Base-by-base conservation (phyloP, 2,113 vertebrate species). In the Pangasianodon gigas region DNA sequence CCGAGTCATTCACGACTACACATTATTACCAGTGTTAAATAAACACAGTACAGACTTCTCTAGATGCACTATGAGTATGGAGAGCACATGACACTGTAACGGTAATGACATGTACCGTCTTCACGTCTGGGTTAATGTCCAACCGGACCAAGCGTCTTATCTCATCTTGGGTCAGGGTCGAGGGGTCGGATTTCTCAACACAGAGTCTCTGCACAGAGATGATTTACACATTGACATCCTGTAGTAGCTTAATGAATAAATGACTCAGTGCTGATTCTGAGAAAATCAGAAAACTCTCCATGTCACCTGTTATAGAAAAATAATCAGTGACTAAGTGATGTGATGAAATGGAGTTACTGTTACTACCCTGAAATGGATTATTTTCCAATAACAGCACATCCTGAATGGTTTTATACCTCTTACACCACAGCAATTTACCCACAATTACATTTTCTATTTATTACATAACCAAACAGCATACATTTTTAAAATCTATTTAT, bases 171-270 rank as follows among this genome's bases (percentile, higher is more conserved):
- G 96, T 97, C 93, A 97, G 93, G 58, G 95, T 88, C 0, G 26
- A 16, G 48, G 97, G 97, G 92, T 97, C 96, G 0, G 92, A 96
- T 94, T 97, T 98, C 85, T 95, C 95, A 93, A 97, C 97, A 77
- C 96, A 95, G 85, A 98, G 92, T 95, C 95, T 97, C 97, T 98
- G 82, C 19, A 60, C 32, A 67, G 18, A 93, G 46, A 21, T 21
- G 18, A 44, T 9, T 75, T 44, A 81, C 13, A 48, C 19, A 46
- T 1, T 29, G 46, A 51, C 77, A 29, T 80, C 46, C 4, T 14
- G 21, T 44, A 21, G 4, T 4, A 14, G 69, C 3, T 71, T 71
- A 8, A 71, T 37, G 3, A 32, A 32, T 14, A 69, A 6, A 69
- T 14, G n/a, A 69, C n/a, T n/a, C 1, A 18, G 26, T 37, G 58